These are phyloP conservation scores for Globodera rostochiensis DNA, from an alignment of 1,140 invertebrate genomes.

Conservation along the genomic window DNA sequence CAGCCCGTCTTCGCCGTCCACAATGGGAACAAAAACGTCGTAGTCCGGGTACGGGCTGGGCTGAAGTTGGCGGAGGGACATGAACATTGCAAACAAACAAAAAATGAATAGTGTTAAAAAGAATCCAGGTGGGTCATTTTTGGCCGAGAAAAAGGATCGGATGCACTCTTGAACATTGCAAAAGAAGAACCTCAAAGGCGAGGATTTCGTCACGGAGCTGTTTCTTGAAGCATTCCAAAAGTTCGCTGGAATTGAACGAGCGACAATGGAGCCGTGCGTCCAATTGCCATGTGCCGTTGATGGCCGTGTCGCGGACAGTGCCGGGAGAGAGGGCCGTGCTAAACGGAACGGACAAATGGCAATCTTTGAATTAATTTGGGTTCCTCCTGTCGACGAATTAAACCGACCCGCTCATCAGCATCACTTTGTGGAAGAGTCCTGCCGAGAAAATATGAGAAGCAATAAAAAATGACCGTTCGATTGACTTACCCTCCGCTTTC, in stretches of 20 bases:
- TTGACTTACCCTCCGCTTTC: slow-evolving; percentile 77
- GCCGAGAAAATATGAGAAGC: slow-evolving; percentile 16
- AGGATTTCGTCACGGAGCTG: slow-evolving; percentile 62
- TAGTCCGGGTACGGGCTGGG: slow-evolving; percentile 48
- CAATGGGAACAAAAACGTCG: slow-evolving; percentile 62
- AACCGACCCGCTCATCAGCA: slow-evolving; percentile 91
- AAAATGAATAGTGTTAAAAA: not conserved
- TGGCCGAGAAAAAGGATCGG: too few species aligned
- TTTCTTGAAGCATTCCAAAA: slow-evolving; percentile 65
- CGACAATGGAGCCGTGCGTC: slow-evolving; percentile 59
- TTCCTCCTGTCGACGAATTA: slow-evolving; percentile 70
- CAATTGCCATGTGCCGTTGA: slow-evolving; percentile 64
- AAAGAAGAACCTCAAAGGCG: slow-evolving; percentile 50
- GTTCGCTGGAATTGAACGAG: slow-evolving; percentile 62
- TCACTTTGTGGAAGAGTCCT: slow-evolving; percentile 83
- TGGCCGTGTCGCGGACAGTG: slow-evolving; percentile 57
- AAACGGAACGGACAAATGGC: not conserved
- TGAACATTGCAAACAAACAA: slow-evolving; percentile 6
- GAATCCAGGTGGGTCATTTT: too few species aligned
- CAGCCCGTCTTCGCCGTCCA: slow-evolving; percentile 61
- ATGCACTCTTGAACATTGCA: not conserved
- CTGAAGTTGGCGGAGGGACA: not conserved
- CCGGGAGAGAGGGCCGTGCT: slow-evolving; percentile 74
- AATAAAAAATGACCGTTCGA: not conserved
- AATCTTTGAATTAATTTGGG: too few species aligned